A percentile compares a stretch with the other conserved stretches of the same genome.
These are phyloP conservation scores for Coenonympha arcania DNA, from an alignment of 2,888 invertebrate species.

Conservation along the genomic window DNA sequence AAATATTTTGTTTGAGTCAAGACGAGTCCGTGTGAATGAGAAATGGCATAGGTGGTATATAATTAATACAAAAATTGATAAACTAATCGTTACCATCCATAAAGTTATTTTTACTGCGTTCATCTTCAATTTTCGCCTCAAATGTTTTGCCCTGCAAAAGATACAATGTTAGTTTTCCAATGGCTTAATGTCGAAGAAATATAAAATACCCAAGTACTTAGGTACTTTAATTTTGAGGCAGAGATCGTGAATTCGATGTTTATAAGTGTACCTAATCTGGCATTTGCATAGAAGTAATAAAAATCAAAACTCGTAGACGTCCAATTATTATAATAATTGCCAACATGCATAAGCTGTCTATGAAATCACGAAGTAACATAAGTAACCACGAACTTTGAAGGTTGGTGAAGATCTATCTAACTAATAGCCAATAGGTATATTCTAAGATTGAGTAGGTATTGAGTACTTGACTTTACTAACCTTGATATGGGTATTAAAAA, in stretches of 20 bases:
- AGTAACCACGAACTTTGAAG: constrained; percentile 22
- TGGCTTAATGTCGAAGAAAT: no score
- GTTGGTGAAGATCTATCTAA: constrained; percentile 1
- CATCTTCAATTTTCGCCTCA: constrained; percentile 38
- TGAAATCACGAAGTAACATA: constrained; percentile 13
- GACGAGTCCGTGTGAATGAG: constrained; percentile 18
- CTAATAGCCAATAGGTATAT: no score
- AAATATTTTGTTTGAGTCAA: constrained; percentile 2
- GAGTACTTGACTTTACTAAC: constrained; percentile 29
- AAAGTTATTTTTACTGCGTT: constrained; percentile 41
- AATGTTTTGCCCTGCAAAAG: constrained; percentile 45
- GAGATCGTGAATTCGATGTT: no score
- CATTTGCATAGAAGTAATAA: background rate
- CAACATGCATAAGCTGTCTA: constrained; percentile 2
- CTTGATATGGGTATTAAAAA: constrained; percentile 35
- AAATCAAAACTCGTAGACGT: background rate
- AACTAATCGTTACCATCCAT: constrained; percentile 28
- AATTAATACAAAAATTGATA: constrained; percentile 23
- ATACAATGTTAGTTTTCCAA: no score
- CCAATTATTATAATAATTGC: constrained; percentile 7
- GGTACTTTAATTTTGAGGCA: no score
- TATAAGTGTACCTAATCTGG: no score
- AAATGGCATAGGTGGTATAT: constrained; percentile 40
- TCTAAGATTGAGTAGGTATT: constrained; percentile 1
- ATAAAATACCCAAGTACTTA: no score